Conservation (phyloP, 1,140 invertebrate genomes). For the Lerema accius region DNA sequence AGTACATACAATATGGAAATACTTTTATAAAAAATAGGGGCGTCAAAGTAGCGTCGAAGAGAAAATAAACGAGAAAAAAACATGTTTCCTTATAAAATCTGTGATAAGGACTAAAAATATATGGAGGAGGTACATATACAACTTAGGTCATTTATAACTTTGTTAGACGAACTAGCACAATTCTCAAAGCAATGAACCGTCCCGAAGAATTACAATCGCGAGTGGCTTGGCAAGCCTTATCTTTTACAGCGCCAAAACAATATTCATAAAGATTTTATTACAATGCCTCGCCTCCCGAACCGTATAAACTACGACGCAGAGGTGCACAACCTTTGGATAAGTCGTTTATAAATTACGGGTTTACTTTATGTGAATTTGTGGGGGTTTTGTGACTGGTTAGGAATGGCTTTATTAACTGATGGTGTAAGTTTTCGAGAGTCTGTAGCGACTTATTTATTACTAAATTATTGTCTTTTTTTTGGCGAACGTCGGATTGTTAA, state of each 20-base stretch:
- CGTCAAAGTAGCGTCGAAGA: no score
- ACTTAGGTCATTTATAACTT: background rate
- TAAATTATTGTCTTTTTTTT: no score
- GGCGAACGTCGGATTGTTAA: no score
- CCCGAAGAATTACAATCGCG: slow-evolving; percentile 45
- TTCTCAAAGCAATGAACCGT: slow-evolving; percentile 31
- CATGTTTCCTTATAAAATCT: no score
- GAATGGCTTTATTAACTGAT: background rate
- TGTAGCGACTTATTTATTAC: no score
- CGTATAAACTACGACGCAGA: slow-evolving; percentile 57
- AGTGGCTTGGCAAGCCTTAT: slow-evolving; percentile 65
- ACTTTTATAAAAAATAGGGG: no score
- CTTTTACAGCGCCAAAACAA: slow-evolving; percentile 65
- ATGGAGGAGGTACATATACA: no score
- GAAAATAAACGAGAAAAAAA: no score
- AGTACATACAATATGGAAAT: no score
- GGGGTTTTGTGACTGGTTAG: background rate
- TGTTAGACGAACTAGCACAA: slow-evolving; percentile 15
- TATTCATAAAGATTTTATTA: slow-evolving; percentile 80
- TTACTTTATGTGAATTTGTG: background rate
- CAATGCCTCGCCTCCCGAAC: slow-evolving; percentile 50
- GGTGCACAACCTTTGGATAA: slow-evolving; percentile 42
- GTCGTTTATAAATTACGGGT: background rate
- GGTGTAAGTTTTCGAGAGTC: no score
- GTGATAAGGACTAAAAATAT: no score